Conservation (phyloP, 2,797 vertebrate genomes). For the Pangasius sanitwongsei region DNA sequence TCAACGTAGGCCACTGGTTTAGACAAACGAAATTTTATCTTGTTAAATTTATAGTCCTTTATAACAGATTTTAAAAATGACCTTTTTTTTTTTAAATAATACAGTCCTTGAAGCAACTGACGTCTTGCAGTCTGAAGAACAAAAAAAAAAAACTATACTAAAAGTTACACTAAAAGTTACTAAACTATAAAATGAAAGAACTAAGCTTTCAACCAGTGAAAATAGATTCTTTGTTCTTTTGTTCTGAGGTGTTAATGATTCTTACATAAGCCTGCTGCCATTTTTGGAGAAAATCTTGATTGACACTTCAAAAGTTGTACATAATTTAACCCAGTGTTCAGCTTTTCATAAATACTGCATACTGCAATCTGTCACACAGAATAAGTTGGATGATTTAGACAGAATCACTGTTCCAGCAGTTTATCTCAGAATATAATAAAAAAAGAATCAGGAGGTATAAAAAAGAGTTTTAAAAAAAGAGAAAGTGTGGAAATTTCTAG, state of each 20-base stretch:
- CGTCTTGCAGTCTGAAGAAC: not conserved
- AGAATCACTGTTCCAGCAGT: not conserved
- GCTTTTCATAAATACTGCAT: not conserved
- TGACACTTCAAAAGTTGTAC: conserved; percentile 9
- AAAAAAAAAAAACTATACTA: not conserved
- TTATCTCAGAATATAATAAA: not conserved
- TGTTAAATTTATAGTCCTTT: not conserved
- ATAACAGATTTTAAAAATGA: not conserved
- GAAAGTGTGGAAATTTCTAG: not conserved
- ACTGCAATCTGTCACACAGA: not conserved
- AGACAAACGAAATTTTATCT: not conserved
- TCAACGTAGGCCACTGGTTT: not conserved
- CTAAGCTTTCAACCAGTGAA: not conserved
- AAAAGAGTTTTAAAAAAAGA: not conserved
- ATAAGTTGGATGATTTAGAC: not conserved
- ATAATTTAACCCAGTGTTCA: not conserved
- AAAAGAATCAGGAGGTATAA: not conserved
- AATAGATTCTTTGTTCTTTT: not conserved
- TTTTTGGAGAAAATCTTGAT: conserved; percentile 19
- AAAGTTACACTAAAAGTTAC: not conserved
- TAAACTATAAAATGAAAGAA: not conserved
- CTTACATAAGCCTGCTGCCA: not conserved
- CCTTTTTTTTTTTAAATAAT: not conserved
- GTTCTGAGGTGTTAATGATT: not conserved
- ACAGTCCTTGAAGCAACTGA: not conserved